phyloP scores from a whole-genome alignment of 2,888 invertebrate species.

The Brassicogethes aeneus region DNA sequence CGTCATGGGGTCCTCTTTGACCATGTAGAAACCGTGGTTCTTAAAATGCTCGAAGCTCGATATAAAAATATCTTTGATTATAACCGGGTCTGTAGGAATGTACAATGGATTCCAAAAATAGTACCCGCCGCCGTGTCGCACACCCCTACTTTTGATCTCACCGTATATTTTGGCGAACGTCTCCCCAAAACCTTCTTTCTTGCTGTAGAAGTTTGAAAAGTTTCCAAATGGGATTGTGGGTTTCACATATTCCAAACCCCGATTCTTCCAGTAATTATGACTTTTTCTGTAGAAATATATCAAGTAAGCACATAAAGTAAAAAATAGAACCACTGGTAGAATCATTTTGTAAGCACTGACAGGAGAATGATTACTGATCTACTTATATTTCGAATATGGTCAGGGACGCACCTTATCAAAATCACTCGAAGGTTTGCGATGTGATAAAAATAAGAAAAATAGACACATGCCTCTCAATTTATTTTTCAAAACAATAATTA shows the following conservation, averaged over 20 bases:
- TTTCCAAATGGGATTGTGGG: slow-evolving; percentile 27
- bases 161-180: slow-evolving; percentile 13
- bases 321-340: slow-evolving; percentile 18
- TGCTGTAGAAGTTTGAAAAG: slow-evolving; percentile 13
- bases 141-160: slow-evolving; percentile 16
- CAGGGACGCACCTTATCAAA: no score
- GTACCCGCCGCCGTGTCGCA: slow-evolving; percentile 20
- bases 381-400: no score
- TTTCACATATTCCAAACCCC: slow-evolving; percentile 19
- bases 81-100: slow-evolving; percentile 24
- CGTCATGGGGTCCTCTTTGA: slow-evolving; percentile 27
- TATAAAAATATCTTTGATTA: slow-evolving; percentile 29
- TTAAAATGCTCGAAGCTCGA: slow-evolving; percentile 32
- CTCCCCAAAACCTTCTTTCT: slow-evolving; percentile 10
- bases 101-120: not conserved
- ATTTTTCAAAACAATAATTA: no score
- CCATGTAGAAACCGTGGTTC: slow-evolving; percentile 25
- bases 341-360: not conserved
- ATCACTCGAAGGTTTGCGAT: no score
- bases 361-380: no score
- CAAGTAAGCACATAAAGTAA: no score
- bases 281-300: no score
- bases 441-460: no score
- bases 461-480: no score
- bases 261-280: slow-evolving; percentile 30